phyloP scores from a whole-genome alignment of 2,113 vertebrate species.

The Monopterus albus region DNA sequence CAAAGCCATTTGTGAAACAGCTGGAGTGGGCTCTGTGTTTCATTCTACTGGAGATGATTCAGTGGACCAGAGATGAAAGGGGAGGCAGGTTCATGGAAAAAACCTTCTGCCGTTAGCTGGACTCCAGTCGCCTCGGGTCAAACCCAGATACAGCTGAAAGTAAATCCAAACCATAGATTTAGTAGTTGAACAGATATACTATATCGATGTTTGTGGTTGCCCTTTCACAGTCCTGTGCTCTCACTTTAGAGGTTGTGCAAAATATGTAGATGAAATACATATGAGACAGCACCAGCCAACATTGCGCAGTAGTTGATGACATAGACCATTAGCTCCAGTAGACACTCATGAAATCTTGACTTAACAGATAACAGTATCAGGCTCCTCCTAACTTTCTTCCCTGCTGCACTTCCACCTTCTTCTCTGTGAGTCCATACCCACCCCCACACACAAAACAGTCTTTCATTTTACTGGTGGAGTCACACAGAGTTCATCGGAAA shows the following conservation, averaged over 20 bases:
- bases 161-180: background rate
- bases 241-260: background rate
- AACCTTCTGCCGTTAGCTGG: background rate
- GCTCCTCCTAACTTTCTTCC: conserved; percentile 22
- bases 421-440: conserved; percentile 23
- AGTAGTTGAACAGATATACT: too few species aligned
- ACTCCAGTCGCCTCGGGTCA: background rate
- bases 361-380: conserved; percentile 62
- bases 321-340: conserved; percentile 65
- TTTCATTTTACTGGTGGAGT: conserved; percentile 61
- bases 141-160: background rate
- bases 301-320: conserved; percentile 70
- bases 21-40: conserved; percentile 27
- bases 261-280: conserved; percentile 1
- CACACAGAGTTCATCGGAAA: conserved; percentile 70
- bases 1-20: conserved; percentile 28
- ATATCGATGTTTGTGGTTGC: background rate
- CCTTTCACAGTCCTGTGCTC: background rate
- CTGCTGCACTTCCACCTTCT: too few species aligned
- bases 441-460: conserved; percentile 56
- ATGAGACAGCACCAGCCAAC: conserved; percentile 16
- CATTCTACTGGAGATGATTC: conserved; percentile 4
- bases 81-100: conserved; percentile 15
- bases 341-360: conserved; percentile 54
- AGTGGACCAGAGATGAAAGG: conserved; percentile 4